Evolutionary conservation across 2,888 invertebrate species (phyloP).

Genomic region (Archips crataeganus): DNA sequence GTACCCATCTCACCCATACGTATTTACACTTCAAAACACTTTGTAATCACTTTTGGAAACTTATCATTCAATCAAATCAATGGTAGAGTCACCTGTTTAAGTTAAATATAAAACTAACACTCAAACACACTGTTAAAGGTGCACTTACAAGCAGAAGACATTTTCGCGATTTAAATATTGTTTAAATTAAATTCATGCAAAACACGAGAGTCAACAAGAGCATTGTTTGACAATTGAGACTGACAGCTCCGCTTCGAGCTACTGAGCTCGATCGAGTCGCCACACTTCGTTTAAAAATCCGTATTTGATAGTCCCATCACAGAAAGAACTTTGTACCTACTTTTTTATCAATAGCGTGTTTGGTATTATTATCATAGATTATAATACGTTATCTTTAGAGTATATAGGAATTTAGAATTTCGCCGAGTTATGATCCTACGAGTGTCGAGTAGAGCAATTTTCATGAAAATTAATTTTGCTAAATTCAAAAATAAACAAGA

Average conservation of each 20-base stretch:
- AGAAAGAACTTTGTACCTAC: constrained; percentile 35
- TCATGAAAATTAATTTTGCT: background rate
- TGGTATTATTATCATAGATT: constrained; percentile 35
- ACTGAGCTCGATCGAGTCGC: constrained; percentile 8
- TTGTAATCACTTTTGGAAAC: constrained; percentile 29
- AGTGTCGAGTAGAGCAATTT: background rate
- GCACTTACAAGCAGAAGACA: background rate
- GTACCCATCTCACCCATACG: constrained; percentile 23
- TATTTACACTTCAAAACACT: constrained; percentile 24
- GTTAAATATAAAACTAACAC: background rate
- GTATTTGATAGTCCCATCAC: constrained; percentile 23
- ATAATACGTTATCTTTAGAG: constrained; percentile 25
- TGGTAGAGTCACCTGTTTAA: background rate
- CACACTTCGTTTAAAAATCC: constrained; percentile 14
- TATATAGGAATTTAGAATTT: constrained; percentile 19
- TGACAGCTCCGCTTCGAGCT: constrained; percentile 24
- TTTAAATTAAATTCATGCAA: constrained; percentile 25
- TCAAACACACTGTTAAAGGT: background rate
- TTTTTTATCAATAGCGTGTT: constrained; percentile 37
- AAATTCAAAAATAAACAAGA: no score
- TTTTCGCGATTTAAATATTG: constrained; percentile 6
- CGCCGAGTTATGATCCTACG: background rate
- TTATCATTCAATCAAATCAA: constrained; percentile 3
- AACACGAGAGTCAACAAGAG: constrained; percentile 39
- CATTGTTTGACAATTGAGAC: constrained; percentile 37